Evolutionary conservation across 2,888 invertebrate genomes (phyloP).

Genomic region (Nesidiocoris tenuis): DNA sequence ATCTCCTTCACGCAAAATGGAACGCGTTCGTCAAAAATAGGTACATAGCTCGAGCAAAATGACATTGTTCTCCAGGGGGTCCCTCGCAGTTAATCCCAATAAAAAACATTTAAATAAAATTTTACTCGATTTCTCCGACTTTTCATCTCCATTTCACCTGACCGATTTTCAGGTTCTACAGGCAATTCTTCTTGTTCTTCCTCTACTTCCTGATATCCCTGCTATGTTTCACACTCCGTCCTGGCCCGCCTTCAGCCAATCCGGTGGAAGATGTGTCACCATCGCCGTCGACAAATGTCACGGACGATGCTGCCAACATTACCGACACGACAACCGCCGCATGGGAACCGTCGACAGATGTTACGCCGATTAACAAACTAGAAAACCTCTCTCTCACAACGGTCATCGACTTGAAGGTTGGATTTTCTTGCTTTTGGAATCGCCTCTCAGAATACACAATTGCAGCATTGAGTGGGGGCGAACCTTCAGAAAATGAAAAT

Average conservation of each 20-base stretch:
- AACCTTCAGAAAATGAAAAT: no score
- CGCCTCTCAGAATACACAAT: no score
- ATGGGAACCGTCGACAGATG: conserved; percentile 23
- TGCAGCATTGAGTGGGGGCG: no score
- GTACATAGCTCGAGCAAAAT: conserved; percentile 53
- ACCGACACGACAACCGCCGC: conserved; percentile 9
- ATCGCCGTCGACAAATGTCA: conserved; percentile 12
- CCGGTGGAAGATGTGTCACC: conserved; percentile 13
- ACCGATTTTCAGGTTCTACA: conserved; percentile 80
- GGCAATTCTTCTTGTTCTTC: conserved; percentile 86
- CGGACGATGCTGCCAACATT: conserved; percentile 8
- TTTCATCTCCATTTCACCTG: no score
- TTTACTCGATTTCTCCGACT: no score
- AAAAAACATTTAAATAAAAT: no score
- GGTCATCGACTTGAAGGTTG: conserved; percentile 33
- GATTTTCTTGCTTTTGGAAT: no score
- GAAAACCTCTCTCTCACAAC: conserved; percentile 23
- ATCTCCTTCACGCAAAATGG: conserved; percentile 95
- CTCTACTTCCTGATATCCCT: conserved; percentile 87
- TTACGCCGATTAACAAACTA: conserved; percentile 1
- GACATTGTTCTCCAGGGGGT: no score
- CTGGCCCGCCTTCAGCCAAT: conserved; percentile 64
- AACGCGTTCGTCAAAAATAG: conserved; percentile 88
- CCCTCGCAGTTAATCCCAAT: no score
- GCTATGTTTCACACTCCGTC: conserved; percentile 84